Conservation (phyloP, 2,113 vertebrate species). For the Athene noctua region DNA sequence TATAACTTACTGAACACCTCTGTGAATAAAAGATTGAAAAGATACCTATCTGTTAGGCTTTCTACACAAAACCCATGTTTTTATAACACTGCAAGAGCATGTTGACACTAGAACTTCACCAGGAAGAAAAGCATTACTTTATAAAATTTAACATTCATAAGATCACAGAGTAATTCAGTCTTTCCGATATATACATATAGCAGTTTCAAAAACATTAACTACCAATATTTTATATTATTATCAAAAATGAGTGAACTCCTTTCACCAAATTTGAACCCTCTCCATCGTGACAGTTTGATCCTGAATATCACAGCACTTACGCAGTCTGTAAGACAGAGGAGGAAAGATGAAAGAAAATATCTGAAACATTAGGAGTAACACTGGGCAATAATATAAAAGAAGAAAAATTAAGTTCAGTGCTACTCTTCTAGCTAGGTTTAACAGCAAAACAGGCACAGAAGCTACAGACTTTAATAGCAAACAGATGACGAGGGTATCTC, state of each 20-base stretch:
- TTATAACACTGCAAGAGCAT: neutral
- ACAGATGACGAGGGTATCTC: neutral
- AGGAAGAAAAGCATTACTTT: neutral
- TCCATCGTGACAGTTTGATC: neutral
- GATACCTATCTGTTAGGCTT: neutral
- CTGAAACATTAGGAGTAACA: neutral
- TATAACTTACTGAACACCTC: constrained; percentile 11
- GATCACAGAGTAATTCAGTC: neutral
- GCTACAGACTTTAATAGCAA: neutral
- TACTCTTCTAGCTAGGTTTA: neutral
- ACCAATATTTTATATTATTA: neutral
- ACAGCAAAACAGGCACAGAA: neutral
- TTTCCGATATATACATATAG: neutral
- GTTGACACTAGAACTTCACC: neutral
- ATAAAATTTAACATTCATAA: neutral
- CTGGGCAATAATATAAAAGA: neutral
- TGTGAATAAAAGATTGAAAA: neutral
- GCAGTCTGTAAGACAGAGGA: neutral
- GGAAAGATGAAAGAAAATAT: neutral
- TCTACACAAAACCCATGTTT: neutral
- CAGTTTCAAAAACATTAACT: neutral
- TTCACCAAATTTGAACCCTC: neutral
- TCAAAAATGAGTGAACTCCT: neutral
- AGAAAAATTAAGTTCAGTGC: neutral
- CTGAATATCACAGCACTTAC: neutral